Conservation (phyloP, 1,140 invertebrate species). For the Sipha flava region DNA sequence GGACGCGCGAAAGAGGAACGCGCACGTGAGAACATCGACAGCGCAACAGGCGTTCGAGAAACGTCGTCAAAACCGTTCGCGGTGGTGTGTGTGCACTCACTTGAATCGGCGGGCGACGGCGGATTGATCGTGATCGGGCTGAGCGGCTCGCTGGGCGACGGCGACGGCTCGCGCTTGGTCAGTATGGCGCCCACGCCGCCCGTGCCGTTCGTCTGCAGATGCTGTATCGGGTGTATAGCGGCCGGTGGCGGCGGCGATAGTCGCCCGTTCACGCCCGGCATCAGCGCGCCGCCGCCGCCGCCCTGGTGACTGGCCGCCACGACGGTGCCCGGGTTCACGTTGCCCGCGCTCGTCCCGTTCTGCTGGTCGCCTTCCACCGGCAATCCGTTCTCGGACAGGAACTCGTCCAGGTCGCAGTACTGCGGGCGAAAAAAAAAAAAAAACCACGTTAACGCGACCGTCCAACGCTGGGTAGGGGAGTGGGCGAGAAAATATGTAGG, state of each 20-base stretch:
- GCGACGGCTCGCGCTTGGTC: conserved; percentile 66
- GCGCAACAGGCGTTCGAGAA: no score
- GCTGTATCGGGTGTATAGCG: conserved; percentile 41
- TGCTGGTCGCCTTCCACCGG: conserved; percentile 56
- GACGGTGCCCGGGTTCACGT: conserved; percentile 40
- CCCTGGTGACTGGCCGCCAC: conserved; percentile 63
- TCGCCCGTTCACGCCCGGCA: conserved; percentile 69
- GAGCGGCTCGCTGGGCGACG: conserved; percentile 68
- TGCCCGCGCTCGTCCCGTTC: conserved; percentile 22
- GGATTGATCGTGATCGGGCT: conserved; percentile 76
- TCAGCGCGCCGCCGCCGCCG: conserved; percentile 69
- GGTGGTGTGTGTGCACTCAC: conserved; percentile 48
- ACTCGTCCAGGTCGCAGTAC: conserved; percentile 94
- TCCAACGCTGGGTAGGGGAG: no score
- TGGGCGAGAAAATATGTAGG: no score
- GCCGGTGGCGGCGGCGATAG: conserved; percentile 77
- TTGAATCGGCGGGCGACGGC: conserved; percentile 75
- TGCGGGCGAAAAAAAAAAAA: conserved; percentile 49
- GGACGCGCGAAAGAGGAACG: no score
- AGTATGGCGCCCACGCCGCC: conserved; percentile 14
- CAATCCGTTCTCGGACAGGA: conserved; percentile 86
- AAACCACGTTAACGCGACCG: no score
- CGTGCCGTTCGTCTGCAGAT: conserved; percentile 15
- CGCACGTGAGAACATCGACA: no score
- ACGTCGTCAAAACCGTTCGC: no score